These are phyloP conservation scores for Scrobipalpa costella DNA, from an alignment of 2,888 invertebrate genomes.

Conservation along the genomic window DNA sequence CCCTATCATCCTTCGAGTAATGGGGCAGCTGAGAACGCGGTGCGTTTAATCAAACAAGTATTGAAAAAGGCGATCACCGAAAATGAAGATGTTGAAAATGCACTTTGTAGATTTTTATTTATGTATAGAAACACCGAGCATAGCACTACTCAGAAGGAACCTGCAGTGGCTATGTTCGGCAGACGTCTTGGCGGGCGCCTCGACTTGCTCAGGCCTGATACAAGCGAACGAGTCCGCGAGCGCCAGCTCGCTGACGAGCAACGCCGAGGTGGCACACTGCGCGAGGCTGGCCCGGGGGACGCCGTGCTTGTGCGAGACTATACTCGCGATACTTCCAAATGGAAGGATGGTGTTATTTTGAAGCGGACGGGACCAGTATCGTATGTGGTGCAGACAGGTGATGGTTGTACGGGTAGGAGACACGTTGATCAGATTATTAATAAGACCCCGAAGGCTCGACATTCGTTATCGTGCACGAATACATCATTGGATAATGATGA, in stretches of 20 bases:
- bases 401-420: not conserved
- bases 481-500: not conserved
- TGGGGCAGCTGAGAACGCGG: slow-evolving; percentile 12
- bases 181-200: slow-evolving; percentile 3
- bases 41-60: not conserved
- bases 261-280: not conserved
- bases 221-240: slow-evolving; percentile 7
- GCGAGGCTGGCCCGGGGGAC: not conserved
- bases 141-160: slow-evolving; percentile 9
- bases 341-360: not conserved
- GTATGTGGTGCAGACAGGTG: not conserved
- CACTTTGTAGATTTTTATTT: slow-evolving; percentile 9
- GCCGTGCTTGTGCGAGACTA: too few relatives aligned
- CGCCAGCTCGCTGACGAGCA: not conserved
- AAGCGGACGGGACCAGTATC: not conserved
- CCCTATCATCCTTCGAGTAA: slow-evolving; percentile 13
- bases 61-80: slow-evolving; percentile 3
- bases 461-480: slow-evolving; percentile 25
- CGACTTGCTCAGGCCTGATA: slow-evolving; percentile 6
- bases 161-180: slow-evolving; percentile 16
- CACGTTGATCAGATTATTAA: slow-evolving; percentile 12
- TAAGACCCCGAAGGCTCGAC: not conserved
- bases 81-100: not conserved
- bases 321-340: not conserved
- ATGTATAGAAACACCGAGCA: slow-evolving; percentile 14